Evolutionary conservation across 2,113 vertebrate genomes (phyloP), one percentile per base, ranked within the genome.

Genomic region (Zosterops borbonicus): DNA sequence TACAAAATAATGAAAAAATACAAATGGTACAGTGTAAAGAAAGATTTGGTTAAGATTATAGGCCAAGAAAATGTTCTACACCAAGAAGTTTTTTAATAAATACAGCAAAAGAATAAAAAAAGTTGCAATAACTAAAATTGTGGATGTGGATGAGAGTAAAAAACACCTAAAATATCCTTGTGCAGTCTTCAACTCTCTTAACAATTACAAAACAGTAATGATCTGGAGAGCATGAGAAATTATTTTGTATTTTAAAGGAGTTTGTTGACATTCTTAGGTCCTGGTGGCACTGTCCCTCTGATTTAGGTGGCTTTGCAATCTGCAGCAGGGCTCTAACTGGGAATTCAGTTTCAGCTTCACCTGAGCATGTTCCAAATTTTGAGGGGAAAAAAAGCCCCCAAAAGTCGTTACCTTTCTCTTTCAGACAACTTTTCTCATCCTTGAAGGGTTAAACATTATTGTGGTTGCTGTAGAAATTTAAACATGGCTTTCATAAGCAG

Each of bases 1-100:
- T 62, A 82, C 59, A 73, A 95, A 78, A 67, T 58, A 82, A 62
- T 47, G 37, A 84, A 81, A 94, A 94, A 94, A 60, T 53, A 19
- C n/a, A 83, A 90, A 69, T 69, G 22, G 19, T 3, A 31, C 56
- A 65, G 56, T 17, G 27, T 49, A 67, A 89, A 67, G 86, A 37
- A 56, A 91, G 9, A 56, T 62, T 69, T 92, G 37, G 33, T 70
- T 41, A 46, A 42, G 65, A 73, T 56, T 89, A 35, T 17, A 37
- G 52, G n/a, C 50, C 41, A 56, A 59, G 55, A 80, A 33, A n/a
- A 23, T 71, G 41, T 79, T 68, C 52, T 88, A 47, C 42, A 52
- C 27, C 11, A 77, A 75, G 4, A 12, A 76, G 0, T 17, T 58
- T 84, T 86, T 71, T 41, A 56, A 86, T 73, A 94, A 84, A 92